Evolutionary conservation across 2,888 invertebrate genomes (phyloP).

Genomic region (Eupithecia vulgata): DNA sequence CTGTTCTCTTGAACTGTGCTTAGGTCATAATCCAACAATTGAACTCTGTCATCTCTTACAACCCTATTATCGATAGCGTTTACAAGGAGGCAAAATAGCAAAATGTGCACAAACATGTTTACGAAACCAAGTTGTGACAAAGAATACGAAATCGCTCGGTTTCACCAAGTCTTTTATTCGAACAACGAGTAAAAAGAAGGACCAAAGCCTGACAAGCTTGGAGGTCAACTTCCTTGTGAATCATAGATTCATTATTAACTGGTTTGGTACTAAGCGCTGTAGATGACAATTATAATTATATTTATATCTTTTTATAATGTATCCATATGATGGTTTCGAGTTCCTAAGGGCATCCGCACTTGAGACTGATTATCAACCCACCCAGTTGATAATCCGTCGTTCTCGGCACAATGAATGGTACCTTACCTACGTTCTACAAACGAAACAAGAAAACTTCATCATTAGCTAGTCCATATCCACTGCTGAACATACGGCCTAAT

Average conservation of each 20-base stretch:
- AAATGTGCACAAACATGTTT: conserved; percentile 23
- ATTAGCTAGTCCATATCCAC: no score
- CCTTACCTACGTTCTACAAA: no score
- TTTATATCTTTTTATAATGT: not conserved
- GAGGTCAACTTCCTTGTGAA: conserved; percentile 24
- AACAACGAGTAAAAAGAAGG: conserved; percentile 8
- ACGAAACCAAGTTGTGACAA: conserved; percentile 4
- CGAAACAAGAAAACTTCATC: no score
- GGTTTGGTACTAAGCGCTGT: not conserved
- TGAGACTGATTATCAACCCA: no score
- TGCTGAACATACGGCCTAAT: no score
- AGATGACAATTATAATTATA: not conserved
- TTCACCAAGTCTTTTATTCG: conserved; percentile 15
- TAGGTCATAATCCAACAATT: not conserved
- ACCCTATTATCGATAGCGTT: conserved; percentile 15
- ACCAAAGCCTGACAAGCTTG: conserved; percentile 7
- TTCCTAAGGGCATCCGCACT: no score
- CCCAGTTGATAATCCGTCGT: no score
- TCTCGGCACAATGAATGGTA: no score
- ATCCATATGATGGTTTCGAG: no score
- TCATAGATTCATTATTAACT: conserved; percentile 2
- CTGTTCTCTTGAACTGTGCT: not conserved
- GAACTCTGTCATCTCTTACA: conserved; percentile 3
- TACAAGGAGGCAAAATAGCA: conserved; percentile 23
- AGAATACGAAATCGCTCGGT: conserved; percentile 10